Base-by-base conservation (phyloP, 1,140 invertebrate species). In the Popillia japonica region DNA sequence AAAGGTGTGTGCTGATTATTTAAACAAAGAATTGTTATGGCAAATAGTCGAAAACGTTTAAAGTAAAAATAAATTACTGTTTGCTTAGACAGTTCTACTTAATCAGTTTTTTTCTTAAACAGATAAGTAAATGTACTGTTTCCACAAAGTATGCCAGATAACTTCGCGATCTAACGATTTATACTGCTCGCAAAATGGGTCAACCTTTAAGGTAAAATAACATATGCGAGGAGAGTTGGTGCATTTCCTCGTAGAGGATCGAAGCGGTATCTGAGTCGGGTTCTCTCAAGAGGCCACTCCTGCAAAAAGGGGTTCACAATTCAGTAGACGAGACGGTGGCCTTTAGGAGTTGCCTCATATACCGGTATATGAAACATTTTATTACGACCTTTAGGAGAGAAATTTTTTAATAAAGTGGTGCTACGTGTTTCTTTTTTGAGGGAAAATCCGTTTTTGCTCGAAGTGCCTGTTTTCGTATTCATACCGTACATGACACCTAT, bases 401-500 rank as follows among this genome's bases (percentile, higher is more conserved):
- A 27, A 22, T 68, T 14, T n/a, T 68, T 68, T 68, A 34, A 68
- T 10, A 27, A 68, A 68, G 61, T 34, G 61, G 22, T 68, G 61
- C 22, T 34, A 68, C 61, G 61, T 68, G 61, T 27, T 14, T 34
- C 27, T 55, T 17, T 55, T 55, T 55, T 2, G 11, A 17, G 14
- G 17, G n/a, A 17, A n/a, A 55, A 55, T 20, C 48, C 14, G n/a
- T 14, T 55, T 17, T n/a, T 55, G 48, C 27, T 55, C n/a, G 48
- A 8, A 3, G 61, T 10, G 20, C 20, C 20, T 22, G 9, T 64
- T 22, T 64, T 22, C 17, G 17, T 9, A 64, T 64, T 22, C 59
- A 10, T 64, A 17, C 14, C 61, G 0, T 27, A 68, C 61, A 68
- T 10, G 23, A 27, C 61, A 23, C 10, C 10, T 68, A 68, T 34